A percentile compares a stretch with the other conserved stretches of the same genome.
Evolutionary conservation across 2,797 vertebrate species (phyloP).

Genomic region (Falco columbarius): DNA sequence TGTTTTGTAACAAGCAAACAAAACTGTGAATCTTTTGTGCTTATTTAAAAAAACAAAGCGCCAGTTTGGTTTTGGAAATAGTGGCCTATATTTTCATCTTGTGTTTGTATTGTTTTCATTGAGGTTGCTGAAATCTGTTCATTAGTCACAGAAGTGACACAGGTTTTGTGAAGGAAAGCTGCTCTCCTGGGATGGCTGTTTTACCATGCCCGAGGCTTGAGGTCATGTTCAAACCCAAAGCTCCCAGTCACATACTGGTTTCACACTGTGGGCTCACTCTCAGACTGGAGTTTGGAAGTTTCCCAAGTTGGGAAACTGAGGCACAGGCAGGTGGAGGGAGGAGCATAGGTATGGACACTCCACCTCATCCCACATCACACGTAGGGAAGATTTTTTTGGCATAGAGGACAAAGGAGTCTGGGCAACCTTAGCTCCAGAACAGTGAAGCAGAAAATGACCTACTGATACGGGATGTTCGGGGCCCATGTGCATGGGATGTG

Average conservation of each 20-base stretch:
- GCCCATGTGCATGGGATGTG: no score
- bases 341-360: not conserved
- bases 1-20: not conserved
- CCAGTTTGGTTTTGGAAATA: not conserved
- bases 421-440: not conserved
- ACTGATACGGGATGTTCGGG: fast-evolving
- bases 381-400: not conserved
- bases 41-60: not conserved
- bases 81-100: not conserved
- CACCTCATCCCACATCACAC: not conserved
- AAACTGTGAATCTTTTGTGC: not conserved
- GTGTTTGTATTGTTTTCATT: not conserved
- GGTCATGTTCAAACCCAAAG: fast-evolving
- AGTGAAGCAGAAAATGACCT: not conserved
- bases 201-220: not conserved
- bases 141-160: not conserved
- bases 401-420: not conserved
- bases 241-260: not conserved
- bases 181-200: not conserved
- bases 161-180: not conserved
- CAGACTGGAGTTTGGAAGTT: not conserved
- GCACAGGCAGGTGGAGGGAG: not conserved
- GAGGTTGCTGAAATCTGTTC: not conserved
- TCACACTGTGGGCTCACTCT: fast-evolving
- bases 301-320: not conserved